These are phyloP conservation scores for Echinops telfairi DNA, from an alignment of 2,113 vertebrate species.

Conservation along the genomic window DNA sequence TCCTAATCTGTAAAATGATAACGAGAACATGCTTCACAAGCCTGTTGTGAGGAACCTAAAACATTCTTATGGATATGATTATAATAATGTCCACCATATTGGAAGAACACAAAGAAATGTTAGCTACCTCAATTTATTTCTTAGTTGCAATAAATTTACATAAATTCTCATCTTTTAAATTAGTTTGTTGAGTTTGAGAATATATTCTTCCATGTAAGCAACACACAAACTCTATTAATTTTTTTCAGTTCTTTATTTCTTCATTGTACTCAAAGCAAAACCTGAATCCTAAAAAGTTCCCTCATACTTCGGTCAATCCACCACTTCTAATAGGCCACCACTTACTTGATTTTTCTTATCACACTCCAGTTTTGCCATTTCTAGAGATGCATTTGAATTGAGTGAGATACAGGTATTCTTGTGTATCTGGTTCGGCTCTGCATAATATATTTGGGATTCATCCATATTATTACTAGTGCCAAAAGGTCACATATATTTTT, in stretches of 20 bases:
- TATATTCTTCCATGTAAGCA: background rate
- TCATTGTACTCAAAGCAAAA: background rate
- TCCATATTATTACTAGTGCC: background rate
- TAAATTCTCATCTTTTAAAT: slow-evolving; percentile 11
- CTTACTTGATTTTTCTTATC: background rate
- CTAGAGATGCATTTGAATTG: background rate
- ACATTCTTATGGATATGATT: background rate
- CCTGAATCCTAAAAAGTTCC: background rate
- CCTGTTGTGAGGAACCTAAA: slow-evolving; percentile 13
- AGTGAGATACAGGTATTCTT: background rate
- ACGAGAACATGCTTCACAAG: background rate
- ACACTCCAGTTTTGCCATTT: background rate
- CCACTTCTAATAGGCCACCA: background rate
- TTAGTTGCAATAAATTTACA: slow-evolving; percentile 22
- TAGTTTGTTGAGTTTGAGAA: background rate
- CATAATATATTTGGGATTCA: background rate
- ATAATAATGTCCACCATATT: background rate
- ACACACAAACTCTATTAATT: background rate
- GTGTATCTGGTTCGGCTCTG: background rate
- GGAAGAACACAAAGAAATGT: background rate
- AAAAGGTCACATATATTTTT: background rate
- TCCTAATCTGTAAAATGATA: background rate
- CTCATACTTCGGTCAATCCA: background rate
- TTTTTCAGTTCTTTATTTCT: background rate
- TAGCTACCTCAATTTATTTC: background rate